phyloP scores from a whole-genome alignment of 2,797 vertebrate species.

The Artibeus lituratus region DNA sequence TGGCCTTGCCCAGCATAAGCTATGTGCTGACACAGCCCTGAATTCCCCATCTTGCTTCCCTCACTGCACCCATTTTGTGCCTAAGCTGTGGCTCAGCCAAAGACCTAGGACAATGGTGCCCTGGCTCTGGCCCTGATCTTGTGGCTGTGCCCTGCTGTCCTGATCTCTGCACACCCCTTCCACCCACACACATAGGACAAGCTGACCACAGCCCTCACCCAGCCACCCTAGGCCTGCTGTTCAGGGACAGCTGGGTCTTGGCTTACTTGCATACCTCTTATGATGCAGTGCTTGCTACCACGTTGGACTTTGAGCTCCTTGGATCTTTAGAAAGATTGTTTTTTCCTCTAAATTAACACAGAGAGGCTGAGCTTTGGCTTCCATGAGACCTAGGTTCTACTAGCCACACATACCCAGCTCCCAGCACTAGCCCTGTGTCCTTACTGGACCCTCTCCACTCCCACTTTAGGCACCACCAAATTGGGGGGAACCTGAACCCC shows the following conservation, averaged over 20 bases:
- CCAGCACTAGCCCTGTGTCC: neutral
- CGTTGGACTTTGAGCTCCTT: neutral
- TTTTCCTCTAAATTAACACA: neutral
- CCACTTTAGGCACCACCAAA: neutral
- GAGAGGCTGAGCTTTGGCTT: neutral
- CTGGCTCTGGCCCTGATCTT: constrained; percentile 23
- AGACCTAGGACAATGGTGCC: constrained; percentile 27
- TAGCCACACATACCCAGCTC: no score
- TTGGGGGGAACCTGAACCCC: neutral
- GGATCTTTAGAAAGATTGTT: neutral
- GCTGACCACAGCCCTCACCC: neutral
- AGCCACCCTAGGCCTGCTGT: neutral
- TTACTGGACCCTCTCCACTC: neutral
- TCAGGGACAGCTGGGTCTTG: neutral
- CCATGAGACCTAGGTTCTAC: neutral
- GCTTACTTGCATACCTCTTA: neutral
- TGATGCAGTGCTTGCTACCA: neutral
- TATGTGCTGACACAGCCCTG: constrained; percentile 49
- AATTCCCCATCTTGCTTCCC: constrained; percentile 55
- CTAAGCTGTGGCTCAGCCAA: constrained; percentile 39
- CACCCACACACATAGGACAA: neutral
- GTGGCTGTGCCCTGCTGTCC: neutral
- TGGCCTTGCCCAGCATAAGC: neutral
- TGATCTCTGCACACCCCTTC: neutral
- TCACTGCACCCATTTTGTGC: constrained; percentile 52